Base-by-base conservation (phyloP, 2,113 vertebrate species). In the Cranoglanis bouderius region DNA sequence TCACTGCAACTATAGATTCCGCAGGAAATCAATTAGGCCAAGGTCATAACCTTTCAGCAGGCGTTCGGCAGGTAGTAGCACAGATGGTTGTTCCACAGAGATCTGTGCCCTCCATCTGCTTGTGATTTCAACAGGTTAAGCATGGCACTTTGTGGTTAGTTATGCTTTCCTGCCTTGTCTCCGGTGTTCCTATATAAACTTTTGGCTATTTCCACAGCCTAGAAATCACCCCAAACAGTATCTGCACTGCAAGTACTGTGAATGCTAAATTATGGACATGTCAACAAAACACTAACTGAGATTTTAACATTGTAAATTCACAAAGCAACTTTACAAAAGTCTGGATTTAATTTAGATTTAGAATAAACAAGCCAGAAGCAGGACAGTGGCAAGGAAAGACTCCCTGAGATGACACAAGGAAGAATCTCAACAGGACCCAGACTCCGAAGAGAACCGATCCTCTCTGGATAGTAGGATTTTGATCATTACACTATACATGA, bases 111-210 rank as follows among this genome's bases (percentile, higher is more conserved):
- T 92, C 92, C 92, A 93, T 92, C 92, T 84, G 90, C 49, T 57
- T 91, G 88, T 91, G 92, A 89, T 92, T 91, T 91, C 89, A 92
- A 87, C 92, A 88, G 87, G 90, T 92, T 46, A 84, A 82, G 63
- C 86, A 85, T n/a, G 43, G 90, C 89, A 78, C 65, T 67, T 78
- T 9, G 35, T 74, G 87, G 85, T 84, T 65, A 14, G 70, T 63
- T 84, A 94, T 14, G 90, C 90, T 89, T 90, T 59, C 78, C 53
- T 90, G 91, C 91, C 92, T 90, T 89, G 74, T 89, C 89, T 93
- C 88, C 89, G 88, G 90, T 92, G 89, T 93, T 90, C 84, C 91
- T 92, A 86, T 92, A 77, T 93, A 92, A 93, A 93, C 85, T 85
- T 65, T 2, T 70, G 90, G 78, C 90, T 90, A 89, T 85, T 84